These are phyloP conservation scores for Spinibarbus caldwelli DNA, from an alignment of 2,797 vertebrate species.

Conservation along the genomic window DNA sequence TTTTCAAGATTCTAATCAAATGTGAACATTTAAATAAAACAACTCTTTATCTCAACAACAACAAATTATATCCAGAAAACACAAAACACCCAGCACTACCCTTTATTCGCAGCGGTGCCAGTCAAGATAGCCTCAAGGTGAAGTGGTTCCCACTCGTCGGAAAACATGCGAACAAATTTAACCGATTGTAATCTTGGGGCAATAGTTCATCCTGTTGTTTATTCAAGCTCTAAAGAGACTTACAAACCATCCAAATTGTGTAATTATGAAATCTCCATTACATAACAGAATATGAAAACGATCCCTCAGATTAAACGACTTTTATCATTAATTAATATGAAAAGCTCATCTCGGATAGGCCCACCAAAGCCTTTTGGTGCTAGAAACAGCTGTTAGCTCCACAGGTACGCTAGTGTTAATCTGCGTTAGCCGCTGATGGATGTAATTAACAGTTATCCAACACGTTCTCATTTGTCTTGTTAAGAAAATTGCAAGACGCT, in stretches of 20 bases:
- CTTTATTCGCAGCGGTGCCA: not conserved
- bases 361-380: constrained; percentile 64
- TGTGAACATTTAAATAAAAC: not conserved
- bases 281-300: not conserved
- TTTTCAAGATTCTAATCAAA: not conserved
- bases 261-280: not conserved
- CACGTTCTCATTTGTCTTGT: constrained; percentile 32
- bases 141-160: not conserved
- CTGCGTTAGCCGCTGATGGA: constrained; percentile 31
- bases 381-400: constrained; percentile 67
- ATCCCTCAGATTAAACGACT: constrained; percentile 3
- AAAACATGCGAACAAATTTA: constrained; percentile 15
- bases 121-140: not conserved
- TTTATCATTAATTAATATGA: constrained; percentile 15
- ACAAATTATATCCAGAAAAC: not conserved
- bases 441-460: constrained; percentile 36
- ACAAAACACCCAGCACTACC: not conserved
- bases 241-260: not conserved
- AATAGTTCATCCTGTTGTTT: constrained; percentile 1
- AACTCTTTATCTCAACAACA: not conserved
- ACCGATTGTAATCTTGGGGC: constrained; percentile 6
- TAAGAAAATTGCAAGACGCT: constrained; percentile 23
- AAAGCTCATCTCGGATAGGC: constrained; percentile 54
- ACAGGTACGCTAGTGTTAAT: constrained; percentile 51
- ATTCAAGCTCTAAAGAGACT: not conserved